Evolutionary conservation across 2,797 vertebrate species (phyloP), one percentile per base, ranked within the genome.

Genomic region (Xenops minutus): DNA sequence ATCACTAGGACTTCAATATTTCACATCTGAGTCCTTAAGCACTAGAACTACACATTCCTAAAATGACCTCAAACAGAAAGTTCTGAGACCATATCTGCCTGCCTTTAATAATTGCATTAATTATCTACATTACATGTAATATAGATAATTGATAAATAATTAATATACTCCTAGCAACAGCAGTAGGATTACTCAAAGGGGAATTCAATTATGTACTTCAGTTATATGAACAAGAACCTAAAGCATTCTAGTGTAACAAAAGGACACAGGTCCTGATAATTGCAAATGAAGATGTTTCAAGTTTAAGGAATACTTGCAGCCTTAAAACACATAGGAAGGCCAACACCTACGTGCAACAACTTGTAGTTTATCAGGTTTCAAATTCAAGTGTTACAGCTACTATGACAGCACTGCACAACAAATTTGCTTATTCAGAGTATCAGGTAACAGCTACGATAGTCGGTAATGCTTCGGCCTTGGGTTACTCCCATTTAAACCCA

Each of bases 401-500:
- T 73, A 58, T 43, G 79, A 91, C 80, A 89, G 77, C 55, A 3
- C 55, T 16, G 39, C 58, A 91, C 88, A 95, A 93, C 88, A 92
- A 82, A 87, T 93, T 86, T 93, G 66, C 82, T 95, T 95, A 87
- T 96, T 95, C 83, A 95, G 58, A 86, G 68, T 81, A 88, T 88
- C 92, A 88, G 73, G 61, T 94, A 88, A 92, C 94, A 92, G 39
- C 78, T 63, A 61, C 2, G 2, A 61, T 18, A 85, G 77, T 79
- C 79, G 81, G 81, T 34, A 90, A 86, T 12, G 30, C 82, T 44
- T 76, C 59, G 85, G 79, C 62, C 81, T 83, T 78, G 46, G 20
- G 54, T 62, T 72, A 73, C 91, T 93, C 67, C 75, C 61, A 63
- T 54, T 94, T 93, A 95, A 95, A 92, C 27, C 10, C 16, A 1